Evolutionary conservation across 2,888 invertebrate genomes (phyloP).

Genomic region (Meganola albula): DNA sequence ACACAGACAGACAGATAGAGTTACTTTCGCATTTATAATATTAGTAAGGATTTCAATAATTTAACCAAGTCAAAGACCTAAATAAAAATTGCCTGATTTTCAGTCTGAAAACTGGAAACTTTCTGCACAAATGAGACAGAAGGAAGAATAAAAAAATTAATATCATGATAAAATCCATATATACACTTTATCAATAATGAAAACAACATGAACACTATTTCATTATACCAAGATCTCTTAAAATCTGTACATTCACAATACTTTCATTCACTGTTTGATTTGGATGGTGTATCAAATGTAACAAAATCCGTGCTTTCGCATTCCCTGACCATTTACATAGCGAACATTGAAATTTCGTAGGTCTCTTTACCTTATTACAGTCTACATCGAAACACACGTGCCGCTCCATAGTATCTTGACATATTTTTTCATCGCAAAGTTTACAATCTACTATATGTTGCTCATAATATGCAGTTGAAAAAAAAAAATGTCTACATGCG

Average conservation of each 20-base stretch:
- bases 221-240: constrained; percentile 30
- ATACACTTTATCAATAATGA: no score
- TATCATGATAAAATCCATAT: no score
- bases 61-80: no score
- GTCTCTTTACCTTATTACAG: constrained; percentile 7
- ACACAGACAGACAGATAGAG: no score
- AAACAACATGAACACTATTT: no score
- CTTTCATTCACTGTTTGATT: constrained; percentile 40
- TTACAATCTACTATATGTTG: neutral
- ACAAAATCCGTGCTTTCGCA: constrained; percentile 36
- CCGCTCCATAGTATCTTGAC: neutral
- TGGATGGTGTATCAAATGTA: constrained; percentile 65
- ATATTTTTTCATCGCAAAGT: constrained; percentile 16
- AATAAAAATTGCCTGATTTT: no score
- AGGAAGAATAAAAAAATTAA: no score
- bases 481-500: neutral
- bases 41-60: no score
- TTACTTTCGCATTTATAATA: no score
- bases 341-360: constrained; percentile 36
- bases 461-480: neutral
- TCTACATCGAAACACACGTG: constrained; percentile 24
- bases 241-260: constrained; percentile 36
- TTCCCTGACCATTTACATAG: constrained; percentile 44
- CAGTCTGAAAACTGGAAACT: no score
- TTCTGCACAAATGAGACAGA: no score